Evolutionary conservation across 2,797 vertebrate species (phyloP), one percentile per base, ranked within the genome.

Genomic region (Centroberyx gerrardi): DNA sequence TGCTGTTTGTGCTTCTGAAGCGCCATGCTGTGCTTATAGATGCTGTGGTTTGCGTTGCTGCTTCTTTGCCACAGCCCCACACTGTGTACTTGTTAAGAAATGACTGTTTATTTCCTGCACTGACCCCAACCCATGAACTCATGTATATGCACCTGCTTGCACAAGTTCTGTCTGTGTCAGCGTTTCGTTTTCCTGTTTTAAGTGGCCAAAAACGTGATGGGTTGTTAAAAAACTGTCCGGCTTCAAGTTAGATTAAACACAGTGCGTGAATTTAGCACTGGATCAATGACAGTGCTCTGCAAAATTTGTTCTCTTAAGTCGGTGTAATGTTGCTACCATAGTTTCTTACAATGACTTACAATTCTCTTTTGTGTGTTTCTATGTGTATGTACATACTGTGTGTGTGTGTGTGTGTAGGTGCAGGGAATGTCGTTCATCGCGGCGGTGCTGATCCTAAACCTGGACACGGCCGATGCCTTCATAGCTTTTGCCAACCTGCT

Each of bases 371-470:
- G 22, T 55, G n/a, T 72, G 18, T 22, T 12, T 65, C n/a, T 52
- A 14, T 72, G 18, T 22, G 46, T 71, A n/a, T 49, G 3, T 42
- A 5, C 17, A 1, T 38, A 0, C 2, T 62, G 15, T 73, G 46
- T 80, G 1, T 38, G 1, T 76, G 1, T 69, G 42, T 79, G 61
- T 70, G 72, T 67, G 56, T 78, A 98, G 97, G 97, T 98, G 18
- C 97, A 98, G 92, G 97, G 97, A 66, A 98, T 98, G 97, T 98
- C 97, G 0, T 98, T 98, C 83, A 97, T 98, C 40, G 97, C 97
- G 0, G 97, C 97, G 1, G 97, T 98, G 77, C 81, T 98, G 84
- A 96, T 97, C 87, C 90, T 98, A 72, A 98, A 98, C 93, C 87
- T 98, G 79, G 97, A 98, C 89, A 96, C 97, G 83, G 96, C 97